phyloP scores from a whole-genome alignment of 2,797 vertebrate genomes.

The Corythornis leucogaster region DNA sequence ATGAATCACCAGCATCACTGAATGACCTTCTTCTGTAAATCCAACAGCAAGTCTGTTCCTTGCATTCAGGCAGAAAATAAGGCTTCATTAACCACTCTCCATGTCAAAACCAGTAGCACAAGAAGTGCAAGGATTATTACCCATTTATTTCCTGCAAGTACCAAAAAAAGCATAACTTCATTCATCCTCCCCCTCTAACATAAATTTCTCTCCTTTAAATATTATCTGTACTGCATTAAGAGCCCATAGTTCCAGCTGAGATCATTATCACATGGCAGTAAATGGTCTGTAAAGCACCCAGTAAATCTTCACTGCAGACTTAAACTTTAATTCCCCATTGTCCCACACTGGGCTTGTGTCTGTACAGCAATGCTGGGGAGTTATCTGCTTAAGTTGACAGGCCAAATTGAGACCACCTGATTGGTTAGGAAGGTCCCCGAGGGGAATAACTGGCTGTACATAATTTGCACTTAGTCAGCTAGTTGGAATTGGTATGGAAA shows the following conservation, averaged over 20 bases:
- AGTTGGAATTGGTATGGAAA: not conserved
- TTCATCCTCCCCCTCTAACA: not conserved
- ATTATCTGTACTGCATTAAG: not conserved
- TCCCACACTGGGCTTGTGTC: not conserved
- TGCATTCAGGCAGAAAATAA: slow-evolving; percentile 44
- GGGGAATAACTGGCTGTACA: not conserved
- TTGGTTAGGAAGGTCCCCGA: not conserved
- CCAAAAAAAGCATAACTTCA: not conserved
- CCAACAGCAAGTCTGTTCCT: slow-evolving; percentile 9
- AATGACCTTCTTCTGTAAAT: slow-evolving; percentile 18
- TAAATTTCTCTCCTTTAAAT: not conserved
- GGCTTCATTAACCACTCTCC: not conserved
- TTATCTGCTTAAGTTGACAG: not conserved
- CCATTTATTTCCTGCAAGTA: not conserved
- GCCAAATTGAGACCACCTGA: not conserved
- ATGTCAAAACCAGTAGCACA: not conserved
- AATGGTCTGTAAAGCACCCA: not conserved
- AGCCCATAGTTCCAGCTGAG: not conserved
- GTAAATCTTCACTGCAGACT: not conserved
- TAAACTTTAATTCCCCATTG: not conserved
- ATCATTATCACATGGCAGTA: not conserved
- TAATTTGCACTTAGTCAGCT: not conserved
- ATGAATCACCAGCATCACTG: slow-evolving; percentile 31
- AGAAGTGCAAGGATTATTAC: not conserved
- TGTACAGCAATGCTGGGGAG: not conserved